phyloP scores from a whole-genome alignment of 2,113 vertebrate species.

The Myocastor coypus region DNA sequence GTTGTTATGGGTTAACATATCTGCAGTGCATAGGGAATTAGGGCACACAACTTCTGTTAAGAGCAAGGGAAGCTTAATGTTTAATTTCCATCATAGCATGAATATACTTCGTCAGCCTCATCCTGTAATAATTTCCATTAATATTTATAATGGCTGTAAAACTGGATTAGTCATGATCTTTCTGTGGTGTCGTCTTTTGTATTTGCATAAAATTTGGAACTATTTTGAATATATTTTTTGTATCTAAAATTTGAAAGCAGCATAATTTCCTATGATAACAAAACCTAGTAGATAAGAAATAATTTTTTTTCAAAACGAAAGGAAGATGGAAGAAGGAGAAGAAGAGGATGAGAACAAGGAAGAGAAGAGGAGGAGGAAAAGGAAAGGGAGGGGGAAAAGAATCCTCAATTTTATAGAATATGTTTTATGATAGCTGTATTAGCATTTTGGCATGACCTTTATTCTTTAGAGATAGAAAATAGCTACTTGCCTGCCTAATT shows the following conservation, averaged over 20 bases:
- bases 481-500: conserved; percentile 13
- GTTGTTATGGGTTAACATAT: conserved; percentile 79
- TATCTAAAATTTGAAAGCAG: conserved; percentile 37
- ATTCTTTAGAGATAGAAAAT: conserved; percentile 50
- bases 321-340: neutral
- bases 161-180: neutral
- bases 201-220: conserved; percentile 38
- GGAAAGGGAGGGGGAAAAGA: neutral
- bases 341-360: neutral
- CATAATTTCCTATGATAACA: neutral
- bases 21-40: conserved; percentile 80
- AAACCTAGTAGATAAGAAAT: neutral
- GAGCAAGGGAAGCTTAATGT: conserved; percentile 69
- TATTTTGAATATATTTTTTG: conserved; percentile 21
- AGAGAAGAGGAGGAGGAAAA: neutral
- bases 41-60: conserved; percentile 74
- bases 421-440: neutral
- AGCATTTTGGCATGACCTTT: neutral
- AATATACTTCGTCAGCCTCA: neutral
- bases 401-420: neutral
- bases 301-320: neutral
- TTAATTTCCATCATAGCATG: conserved; percentile 66
- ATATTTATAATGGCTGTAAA: neutral
- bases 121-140: conserved; percentile 42
- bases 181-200: conserved; percentile 6